Conservation (phyloP, 2,888 invertebrate genomes). For the Rosalia funebris region DNA sequence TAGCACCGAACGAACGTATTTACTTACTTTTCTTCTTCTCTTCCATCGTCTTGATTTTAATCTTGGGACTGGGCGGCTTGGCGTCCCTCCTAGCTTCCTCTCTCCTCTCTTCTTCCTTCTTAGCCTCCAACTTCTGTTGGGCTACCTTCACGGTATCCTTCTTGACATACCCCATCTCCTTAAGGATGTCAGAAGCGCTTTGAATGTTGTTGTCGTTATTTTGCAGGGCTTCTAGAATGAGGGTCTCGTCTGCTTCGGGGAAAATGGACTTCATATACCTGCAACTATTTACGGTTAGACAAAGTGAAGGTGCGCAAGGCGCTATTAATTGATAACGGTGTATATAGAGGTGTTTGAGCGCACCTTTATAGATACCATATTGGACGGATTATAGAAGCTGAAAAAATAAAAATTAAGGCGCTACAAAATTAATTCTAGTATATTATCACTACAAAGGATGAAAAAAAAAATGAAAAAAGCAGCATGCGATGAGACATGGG, state of each 20-base stretch:
- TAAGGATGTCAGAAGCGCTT: slow-evolving; percentile 83
- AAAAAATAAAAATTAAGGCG: no score
- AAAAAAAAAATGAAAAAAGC: slow-evolving; percentile 17
- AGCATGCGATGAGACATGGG: slow-evolving; percentile 28
- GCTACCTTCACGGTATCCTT: slow-evolving; percentile 72
- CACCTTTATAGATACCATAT: no score
- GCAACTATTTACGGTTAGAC: slow-evolving; percentile 54
- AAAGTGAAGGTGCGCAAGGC: no score
- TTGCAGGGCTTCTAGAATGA: slow-evolving; percentile 83
- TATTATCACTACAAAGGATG: neutral
- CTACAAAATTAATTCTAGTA: no score
- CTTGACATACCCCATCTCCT: slow-evolving; percentile 84
- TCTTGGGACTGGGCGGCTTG: slow-evolving; percentile 65
- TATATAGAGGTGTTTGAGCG: no score
- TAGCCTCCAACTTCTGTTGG: slow-evolving; percentile 63
- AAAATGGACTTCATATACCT: slow-evolving; percentile 93
- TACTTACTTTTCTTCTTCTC: slow-evolving; percentile 77
- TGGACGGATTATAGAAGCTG: no score
- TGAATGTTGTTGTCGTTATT: slow-evolving; percentile 92
- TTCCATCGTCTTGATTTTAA: slow-evolving; percentile 73
- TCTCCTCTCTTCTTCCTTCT: slow-evolving; percentile 54
- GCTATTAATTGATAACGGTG: no score
- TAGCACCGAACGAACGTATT: no score
- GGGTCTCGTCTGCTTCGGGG: slow-evolving; percentile 88
- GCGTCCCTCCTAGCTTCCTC: slow-evolving; percentile 40